Evolutionary conservation across 1,140 invertebrate genomes (phyloP).

Genomic region (Streblospio benedicti): DNA sequence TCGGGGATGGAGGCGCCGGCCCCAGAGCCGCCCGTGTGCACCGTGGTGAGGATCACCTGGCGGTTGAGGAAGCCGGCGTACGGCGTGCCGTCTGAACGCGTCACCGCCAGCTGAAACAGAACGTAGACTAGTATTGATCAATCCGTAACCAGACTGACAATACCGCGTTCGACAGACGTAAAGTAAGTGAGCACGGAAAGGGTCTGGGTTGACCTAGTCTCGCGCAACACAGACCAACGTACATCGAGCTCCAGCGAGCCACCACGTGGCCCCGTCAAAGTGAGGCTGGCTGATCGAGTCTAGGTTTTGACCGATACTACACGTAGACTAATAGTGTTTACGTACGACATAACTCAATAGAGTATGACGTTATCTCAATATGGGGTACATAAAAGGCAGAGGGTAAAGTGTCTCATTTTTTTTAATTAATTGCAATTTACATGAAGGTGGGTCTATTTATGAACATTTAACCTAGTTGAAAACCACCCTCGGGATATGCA

Average conservation of each 20-base stretch:
- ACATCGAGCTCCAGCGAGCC: no score
- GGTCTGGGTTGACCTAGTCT: no score
- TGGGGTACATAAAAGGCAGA: neutral
- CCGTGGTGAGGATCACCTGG: slow-evolving; percentile 3
- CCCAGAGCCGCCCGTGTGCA: neutral
- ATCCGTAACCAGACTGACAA: neutral
- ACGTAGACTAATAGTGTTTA: neutral
- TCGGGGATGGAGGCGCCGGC: neutral
- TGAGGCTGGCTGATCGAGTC: no score
- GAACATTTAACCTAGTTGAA: no score
- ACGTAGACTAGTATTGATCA: neutral
- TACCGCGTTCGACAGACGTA: neutral
- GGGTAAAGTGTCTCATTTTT: no score
- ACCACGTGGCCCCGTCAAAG: no score
- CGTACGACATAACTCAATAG: neutral
- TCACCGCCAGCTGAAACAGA: slow-evolving; percentile 5
- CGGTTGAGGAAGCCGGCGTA: slow-evolving; percentile 3
- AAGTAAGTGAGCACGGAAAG: no score
- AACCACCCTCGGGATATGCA: no score
- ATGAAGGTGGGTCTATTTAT: no score
- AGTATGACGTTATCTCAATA: neutral
- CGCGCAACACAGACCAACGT: no score
- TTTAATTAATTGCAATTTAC: no score
- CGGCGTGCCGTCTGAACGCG: slow-evolving; percentile 3
- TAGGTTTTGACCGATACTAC: neutral